Evolutionary conservation across 2,888 invertebrate genomes (phyloP), one percentile per base, ranked within the genome.

Genomic region (Scaptomyza caliginosa): DNA sequence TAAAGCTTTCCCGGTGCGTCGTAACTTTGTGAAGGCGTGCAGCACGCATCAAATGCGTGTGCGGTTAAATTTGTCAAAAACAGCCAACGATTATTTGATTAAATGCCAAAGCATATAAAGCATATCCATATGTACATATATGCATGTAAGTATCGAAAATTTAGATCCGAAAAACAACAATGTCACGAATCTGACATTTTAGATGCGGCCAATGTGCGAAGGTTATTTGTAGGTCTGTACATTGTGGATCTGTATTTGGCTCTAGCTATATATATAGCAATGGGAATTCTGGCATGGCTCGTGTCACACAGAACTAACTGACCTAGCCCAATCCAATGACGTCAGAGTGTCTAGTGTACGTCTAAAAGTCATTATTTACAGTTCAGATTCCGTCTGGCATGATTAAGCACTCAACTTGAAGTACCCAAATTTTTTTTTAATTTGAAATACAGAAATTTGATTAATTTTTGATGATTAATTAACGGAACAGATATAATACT

Each of bases 221-320:
- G 80, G 80, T 80, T 67, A 74, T 86, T 80, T 80, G 80, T 86
- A 80, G 80, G 86, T 80, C 84, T 74, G 70, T 43, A 34, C 10
- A 39, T 24, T 26, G 55, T 40, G 23, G 55, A 13, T 71, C 43
- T 80, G 45, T 52, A 13, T 71, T 40, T 80, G 45, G 48, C 52
- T 71, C 49, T 70, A 30, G 16, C 46, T 28, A n/a, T 68, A 83
- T 54, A 82, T 75, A 75, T 82, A 79, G 82, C 62, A 16, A n/a
- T 67, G 58, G 57, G 52, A 64, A 55, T 46, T 54, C 30, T 21
- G 7, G 36, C 43, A 51, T 63, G 60, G 43, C 36, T 52, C 42
- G 34, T 48, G 57, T 43, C 48, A 65, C 10, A 38, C 45, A 58
- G 52, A 40, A 45, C 45, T 54, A 32, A 86, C 80, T 83, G 80